Base-by-base conservation (phyloP, 2,113 vertebrate genomes). In the Etheostoma spectabile region DNA sequence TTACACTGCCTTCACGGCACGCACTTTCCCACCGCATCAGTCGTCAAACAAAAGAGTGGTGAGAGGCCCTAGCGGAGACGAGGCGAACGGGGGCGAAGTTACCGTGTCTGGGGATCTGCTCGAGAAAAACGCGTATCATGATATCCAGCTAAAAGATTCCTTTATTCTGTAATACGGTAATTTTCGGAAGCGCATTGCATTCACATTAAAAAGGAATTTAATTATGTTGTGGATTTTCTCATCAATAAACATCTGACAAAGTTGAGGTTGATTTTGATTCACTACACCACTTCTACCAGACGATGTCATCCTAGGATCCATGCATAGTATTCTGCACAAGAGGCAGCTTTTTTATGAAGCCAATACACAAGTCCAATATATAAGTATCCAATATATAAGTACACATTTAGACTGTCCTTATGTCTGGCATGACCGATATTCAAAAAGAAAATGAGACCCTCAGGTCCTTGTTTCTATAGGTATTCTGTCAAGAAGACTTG, bases 1-100 rank as follows among this genome's bases (percentile, higher is more conserved):
- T 46, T 55, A 49, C 11, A 0, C 66, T 72, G 74, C 66, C 13
- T 71, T 68, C 66, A 68, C 73, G 76, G 48, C 66, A 68, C 75
- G 79, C 52, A 87, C 66, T 77, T 85, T 79, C 63, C 74, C 81
- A 61, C 62, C 14, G 45, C 45, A 48, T n/a, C 19, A 53, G 21
- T 60, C 24, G 5, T 35, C 45, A 64, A 62, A 90, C 89, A 92
- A 90, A 90, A 86, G 90, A 75, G 49, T 14, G 48, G 24, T 13
- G 82, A 35, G 74, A 74, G 64, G 48, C 85, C 86, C 88, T 65
- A 63, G 77, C 14, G 85, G 77, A 72, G 51, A 71, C 35, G 4
- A 69, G 52, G 46, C 33, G 38, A 55, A 77, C 22, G 10, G 18
- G n/a, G 21, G 13, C 3, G 19, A 63, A 15, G 49, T 33, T 22